phyloP scores from a whole-genome alignment of 2,888 invertebrate genomes.

The Dascillus cervinus region DNA sequence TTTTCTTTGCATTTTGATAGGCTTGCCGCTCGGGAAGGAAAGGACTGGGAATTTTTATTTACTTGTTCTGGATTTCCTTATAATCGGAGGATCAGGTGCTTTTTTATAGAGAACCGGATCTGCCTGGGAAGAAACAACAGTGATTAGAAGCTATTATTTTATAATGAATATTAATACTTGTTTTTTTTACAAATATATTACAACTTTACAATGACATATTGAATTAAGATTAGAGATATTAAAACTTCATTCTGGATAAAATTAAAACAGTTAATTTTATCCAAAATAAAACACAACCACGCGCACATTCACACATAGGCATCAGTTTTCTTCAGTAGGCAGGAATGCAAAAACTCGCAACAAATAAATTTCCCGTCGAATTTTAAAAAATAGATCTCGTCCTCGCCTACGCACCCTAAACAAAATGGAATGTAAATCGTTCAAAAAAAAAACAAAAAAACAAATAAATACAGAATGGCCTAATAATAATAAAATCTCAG shows the following conservation, averaged over 20 bases:
- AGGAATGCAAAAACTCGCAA: conserved; percentile 8
- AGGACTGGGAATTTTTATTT: too few relatives aligned
- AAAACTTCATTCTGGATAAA: conserved; percentile 11
- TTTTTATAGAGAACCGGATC: neutral
- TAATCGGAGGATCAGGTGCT: too few relatives aligned
- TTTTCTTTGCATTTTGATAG: too few relatives aligned
- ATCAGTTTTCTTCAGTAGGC: conserved; percentile 13
- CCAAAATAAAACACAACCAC: conserved; percentile 7
- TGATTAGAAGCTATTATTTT: conserved; percentile 17
- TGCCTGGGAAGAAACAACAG: neutral
- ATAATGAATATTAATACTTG: conserved; percentile 27
- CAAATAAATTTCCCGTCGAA: too few relatives aligned
- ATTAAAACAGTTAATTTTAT: conserved; percentile 9
- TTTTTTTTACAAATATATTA: conserved; percentile 43
- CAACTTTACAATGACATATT: conserved; percentile 42
- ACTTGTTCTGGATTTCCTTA: too few relatives aligned
- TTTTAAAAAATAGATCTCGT: too few relatives aligned
- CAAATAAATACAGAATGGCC: conserved; percentile 14
- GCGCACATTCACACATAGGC: conserved; percentile 13
- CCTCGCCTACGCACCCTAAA: conserved; percentile 5
- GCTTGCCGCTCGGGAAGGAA: too few relatives aligned
- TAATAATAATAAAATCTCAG: conserved; percentile 20
- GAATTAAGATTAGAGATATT: conserved; percentile 31
- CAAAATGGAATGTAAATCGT: conserved; percentile 8
- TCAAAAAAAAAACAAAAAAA: conserved; percentile 10